These are phyloP conservation scores for Liasis olivaceus DNA, from an alignment of 2,797 vertebrate genomes.

Conservation along the genomic window DNA sequence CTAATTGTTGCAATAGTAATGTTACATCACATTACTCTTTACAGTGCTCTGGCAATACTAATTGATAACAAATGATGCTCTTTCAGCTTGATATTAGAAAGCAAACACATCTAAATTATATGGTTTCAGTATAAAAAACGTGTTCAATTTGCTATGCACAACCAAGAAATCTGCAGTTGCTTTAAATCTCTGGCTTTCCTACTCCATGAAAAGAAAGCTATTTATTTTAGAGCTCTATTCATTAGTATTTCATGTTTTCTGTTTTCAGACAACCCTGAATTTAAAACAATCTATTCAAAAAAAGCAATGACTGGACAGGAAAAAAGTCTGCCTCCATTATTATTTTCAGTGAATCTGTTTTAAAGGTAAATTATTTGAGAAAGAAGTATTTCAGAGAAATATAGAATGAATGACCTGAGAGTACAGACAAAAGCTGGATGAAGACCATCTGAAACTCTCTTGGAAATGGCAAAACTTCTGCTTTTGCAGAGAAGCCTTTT, in stretches of 20 bases:
- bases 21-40: not conserved
- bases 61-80: fast-evolving
- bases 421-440: not conserved
- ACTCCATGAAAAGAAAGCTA: not conserved
- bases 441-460: not conserved
- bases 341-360: not conserved
- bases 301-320: not conserved
- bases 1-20: not conserved
- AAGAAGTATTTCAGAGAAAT: not conserved
- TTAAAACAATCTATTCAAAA: not conserved
- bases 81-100: not conserved
- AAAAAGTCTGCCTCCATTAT: not conserved
- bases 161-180: not conserved
- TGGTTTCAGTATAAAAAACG: not conserved
- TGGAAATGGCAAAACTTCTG: not conserved
- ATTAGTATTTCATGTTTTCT: not conserved
- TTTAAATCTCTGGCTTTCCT: too few species aligned
- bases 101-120: not conserved
- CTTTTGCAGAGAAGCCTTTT: not conserved
- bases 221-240: not conserved
- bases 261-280: not conserved
- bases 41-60: not conserved
- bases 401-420: not conserved
- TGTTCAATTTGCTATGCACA: not conserved
- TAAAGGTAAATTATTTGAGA: not conserved